Conservation (phyloP, 2,888 invertebrate species). For the Hydrotaea diabolus region DNA sequence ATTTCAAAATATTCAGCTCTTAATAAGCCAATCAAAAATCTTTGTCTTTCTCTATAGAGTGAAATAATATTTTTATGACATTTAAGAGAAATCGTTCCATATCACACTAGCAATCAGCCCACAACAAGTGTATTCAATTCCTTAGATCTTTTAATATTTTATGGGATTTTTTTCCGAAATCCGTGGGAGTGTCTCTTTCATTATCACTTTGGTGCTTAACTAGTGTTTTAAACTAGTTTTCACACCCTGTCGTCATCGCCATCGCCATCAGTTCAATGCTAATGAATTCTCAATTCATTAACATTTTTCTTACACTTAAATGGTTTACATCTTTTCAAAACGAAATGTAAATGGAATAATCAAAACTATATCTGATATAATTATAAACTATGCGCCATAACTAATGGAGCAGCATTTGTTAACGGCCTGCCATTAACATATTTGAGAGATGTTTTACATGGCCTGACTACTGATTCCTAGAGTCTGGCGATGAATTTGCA, state of each 20-base stretch:
- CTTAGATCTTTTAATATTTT: too few relatives aligned
- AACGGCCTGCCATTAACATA: slow-evolving; percentile 53
- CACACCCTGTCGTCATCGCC: too few relatives aligned
- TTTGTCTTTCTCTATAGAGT: too few relatives aligned
- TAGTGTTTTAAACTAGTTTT: not conserved
- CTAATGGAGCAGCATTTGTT: slow-evolving; percentile 53
- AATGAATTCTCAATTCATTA: not conserved
- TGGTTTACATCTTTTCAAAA: slow-evolving; percentile 16
- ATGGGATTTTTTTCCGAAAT: too few relatives aligned
- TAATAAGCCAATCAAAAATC: too few relatives aligned
- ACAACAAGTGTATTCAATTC: too few relatives aligned
- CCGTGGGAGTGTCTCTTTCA: too few relatives aligned
- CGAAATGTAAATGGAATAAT: not conserved
- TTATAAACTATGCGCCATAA: not conserved
- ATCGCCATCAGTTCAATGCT: not conserved
- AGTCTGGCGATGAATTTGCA: not conserved
- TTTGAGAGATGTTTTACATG: not conserved
- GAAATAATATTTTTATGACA: too few relatives aligned
- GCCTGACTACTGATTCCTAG: slow-evolving; percentile 21
- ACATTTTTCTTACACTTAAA: slow-evolving; percentile 25
- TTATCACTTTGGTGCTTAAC: too few relatives aligned
- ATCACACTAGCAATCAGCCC: too few relatives aligned
- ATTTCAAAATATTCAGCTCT: too few relatives aligned
- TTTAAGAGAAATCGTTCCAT: too few relatives aligned
- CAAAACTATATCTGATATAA: slow-evolving; percentile 20